phyloP scores from a whole-genome alignment of 2,797 vertebrate genomes.

The Spinus olivaceus region DNA sequence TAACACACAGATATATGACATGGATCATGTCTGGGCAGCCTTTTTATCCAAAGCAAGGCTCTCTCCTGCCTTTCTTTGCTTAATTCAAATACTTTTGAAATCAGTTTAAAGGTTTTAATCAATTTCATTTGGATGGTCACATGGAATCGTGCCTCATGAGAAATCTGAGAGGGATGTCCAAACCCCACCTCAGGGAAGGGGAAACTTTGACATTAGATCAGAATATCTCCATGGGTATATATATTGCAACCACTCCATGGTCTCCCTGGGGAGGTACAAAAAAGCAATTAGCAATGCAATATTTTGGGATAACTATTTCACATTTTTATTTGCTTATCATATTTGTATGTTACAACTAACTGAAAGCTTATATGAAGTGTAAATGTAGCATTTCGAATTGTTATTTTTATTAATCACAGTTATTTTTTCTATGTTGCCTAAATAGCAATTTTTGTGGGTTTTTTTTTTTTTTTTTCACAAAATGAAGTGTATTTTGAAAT shows the following conservation, averaged over 20 bases:
- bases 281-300: not conserved
- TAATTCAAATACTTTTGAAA: not conserved
- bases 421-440: not conserved
- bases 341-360: not conserved
- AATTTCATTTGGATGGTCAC: not conserved
- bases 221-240: not conserved
- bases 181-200: not conserved
- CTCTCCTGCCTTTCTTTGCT: not conserved
- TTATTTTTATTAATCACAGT: not conserved
- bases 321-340: not conserved
- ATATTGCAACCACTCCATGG: not conserved
- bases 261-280: not conserved
- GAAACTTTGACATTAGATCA: not conserved
- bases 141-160: not conserved
- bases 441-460: not conserved
- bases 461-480: not conserved
- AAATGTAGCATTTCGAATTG: not conserved
- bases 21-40: rapidly evolving
- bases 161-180: not conserved
- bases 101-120: not conserved
- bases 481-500: not conserved
- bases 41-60: not conserved
- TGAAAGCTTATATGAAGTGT: not conserved
- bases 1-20: not conserved
- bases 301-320: not conserved